Base-by-base conservation (phyloP, 2,797 vertebrate species). In the Tiaroga cobitis region DNA sequence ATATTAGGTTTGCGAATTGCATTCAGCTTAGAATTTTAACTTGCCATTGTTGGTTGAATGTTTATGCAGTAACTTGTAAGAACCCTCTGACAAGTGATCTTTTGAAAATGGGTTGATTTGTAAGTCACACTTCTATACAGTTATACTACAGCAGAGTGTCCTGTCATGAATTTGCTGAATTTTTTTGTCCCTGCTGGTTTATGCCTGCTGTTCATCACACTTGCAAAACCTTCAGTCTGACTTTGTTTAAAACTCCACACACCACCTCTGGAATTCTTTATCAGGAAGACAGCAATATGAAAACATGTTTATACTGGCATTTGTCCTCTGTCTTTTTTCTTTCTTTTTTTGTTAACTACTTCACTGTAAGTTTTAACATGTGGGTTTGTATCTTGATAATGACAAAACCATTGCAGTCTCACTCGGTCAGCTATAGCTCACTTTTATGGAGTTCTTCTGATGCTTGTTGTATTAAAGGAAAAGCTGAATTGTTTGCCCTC, bases 131-230 rank as follows among this genome's bases (percentile, higher is more conserved):
- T 79, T 85, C 63, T 81, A 61, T 90, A 90, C 73, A 67, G 56
- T 87, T 87, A 81, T 85, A 65, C 85, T 85, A 32, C 76, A 90
- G 90, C 88, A 49, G 87, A 85, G 83, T 89, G 87, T 84, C 82
- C 49, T 43, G 87, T 90, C 90, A 94, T 92, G 93, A 92, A 94
- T 92, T 93, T 91, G 93, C 72, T 54, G 91, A 86, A 91, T 84
- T 87, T 90, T 91, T 90, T 86, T 84, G 86, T 89, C 89, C 85
- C 72, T 67, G 19, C 41, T 56, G 88, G 90, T 93, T 94, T 94
- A 92, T 94, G 94, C 93, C 93, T 95, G 93, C 92, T 93, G 90
- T 94, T 94, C 93, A 90, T 95, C 93, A 94, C 76, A 91, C 90
- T 91, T 89, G 89, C 91, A 91, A 92, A 93, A 90, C 90, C 85